Percentiles rank a stretch among this genome's conserved stretches.
These are phyloP conservation scores for Orgyia antiqua DNA, from an alignment of 2,888 invertebrate genomes.

Conservation along the genomic window DNA sequence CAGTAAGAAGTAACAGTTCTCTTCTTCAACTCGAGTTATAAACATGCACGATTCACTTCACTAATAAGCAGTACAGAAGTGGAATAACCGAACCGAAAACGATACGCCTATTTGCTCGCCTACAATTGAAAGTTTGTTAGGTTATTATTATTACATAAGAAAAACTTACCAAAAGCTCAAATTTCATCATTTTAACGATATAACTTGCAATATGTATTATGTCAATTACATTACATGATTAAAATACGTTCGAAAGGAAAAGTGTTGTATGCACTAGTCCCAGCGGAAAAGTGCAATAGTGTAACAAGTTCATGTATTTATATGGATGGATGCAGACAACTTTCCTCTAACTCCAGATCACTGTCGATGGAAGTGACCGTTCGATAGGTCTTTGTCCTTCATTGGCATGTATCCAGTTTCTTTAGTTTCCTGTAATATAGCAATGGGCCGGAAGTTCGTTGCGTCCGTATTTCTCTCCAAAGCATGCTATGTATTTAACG, in stretches of 20 bases:
- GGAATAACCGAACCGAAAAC: conserved; percentile 5
- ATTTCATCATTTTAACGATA: conserved; percentile 45
- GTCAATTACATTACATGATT: conserved; percentile 51
- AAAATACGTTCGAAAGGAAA: conserved; percentile 46
- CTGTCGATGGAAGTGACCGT: conserved; percentile 61
- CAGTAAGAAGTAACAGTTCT: too few species aligned
- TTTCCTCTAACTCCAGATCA: conserved; percentile 65
- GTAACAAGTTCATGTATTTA: conserved; percentile 75
- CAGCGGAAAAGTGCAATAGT: conserved; percentile 61
- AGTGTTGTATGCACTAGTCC: conserved; percentile 51
- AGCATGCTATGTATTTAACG: too few species aligned
- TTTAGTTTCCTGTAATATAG: conserved; percentile 36
- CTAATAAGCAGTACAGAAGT: background rate
- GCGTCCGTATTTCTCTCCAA: conserved; percentile 14
- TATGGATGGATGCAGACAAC: conserved; percentile 58
- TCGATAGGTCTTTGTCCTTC: conserved; percentile 71
- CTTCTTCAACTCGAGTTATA: background rate
- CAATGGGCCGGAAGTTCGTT: conserved; percentile 36
- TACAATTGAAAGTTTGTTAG: conserved; percentile 11
- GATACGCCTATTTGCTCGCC: background rate
- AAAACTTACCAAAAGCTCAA: conserved; percentile 59
- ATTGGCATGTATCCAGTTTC: conserved; percentile 60
- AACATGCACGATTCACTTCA: background rate
- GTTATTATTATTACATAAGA: conserved; percentile 9
- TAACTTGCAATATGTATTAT: conserved; percentile 13